Base-by-base conservation (phyloP, 2,888 invertebrate genomes). In the Acronicta leporina region DNA sequence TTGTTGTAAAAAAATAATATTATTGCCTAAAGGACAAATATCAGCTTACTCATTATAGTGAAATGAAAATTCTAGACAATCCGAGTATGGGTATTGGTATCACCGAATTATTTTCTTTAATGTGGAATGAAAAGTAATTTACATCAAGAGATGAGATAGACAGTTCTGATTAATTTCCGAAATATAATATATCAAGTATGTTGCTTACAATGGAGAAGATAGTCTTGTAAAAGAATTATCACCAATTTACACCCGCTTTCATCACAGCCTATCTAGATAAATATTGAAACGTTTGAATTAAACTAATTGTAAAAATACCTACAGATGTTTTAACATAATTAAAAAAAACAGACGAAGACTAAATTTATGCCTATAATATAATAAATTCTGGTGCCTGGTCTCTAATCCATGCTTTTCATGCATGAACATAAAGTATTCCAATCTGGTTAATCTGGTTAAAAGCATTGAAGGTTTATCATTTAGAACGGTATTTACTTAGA, bases 401-500 rank as follows among this genome's bases (percentile, higher is more conserved):
- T 7, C 5, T 9, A 40, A 51, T 27, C 16, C 33, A 35, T 27
- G 15, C 15, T 41, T 56, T 59, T 33, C 50, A 59, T 59, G 59
- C 49, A 27, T 38, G 47, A 40, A 5, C 66, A 51, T 64, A 50
- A 42, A 58, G 9, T 1, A 15, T 49, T 15, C n/a, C 43, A 7
- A 38, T 47, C 15, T 5, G n/a, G n/a, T 27, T 49, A 47, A 64
- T 47, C 47, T 41, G 11, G 14, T 51, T 27, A 13, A 51, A 47
- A 58, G 25, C 30, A 25, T 49, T 0, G 13, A 27, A 35, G 56
- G 49, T 20, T 15, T 42, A 58, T 64, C 20, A 4, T 58, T 58
- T 49, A 50, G 38, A 40, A 16, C 11, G 6, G 11, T 40, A 25
- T 63, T 63, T 30, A 63, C 27, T n/a, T n/a, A n/a, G n/a, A n/a